Base-by-base conservation (phyloP, 2,888 invertebrate species). In the Corythucha ciliata region DNA sequence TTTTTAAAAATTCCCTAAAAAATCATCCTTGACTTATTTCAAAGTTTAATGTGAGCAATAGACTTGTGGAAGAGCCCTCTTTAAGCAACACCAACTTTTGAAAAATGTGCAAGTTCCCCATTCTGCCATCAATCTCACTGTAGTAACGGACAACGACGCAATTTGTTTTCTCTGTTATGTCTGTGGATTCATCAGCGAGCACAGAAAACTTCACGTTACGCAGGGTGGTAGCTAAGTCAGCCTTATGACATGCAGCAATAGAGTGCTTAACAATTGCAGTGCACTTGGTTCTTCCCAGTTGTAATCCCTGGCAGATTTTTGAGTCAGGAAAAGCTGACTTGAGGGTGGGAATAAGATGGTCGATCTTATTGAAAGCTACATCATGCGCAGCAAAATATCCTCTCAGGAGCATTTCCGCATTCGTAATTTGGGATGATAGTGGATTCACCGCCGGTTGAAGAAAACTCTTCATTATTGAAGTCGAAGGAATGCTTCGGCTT, bases 121-220 rank as follows among this genome's bases (percentile, higher is more conserved):
- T n/a, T n/a, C n/a, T n/a, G n/a, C n/a, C n/a, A n/a, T n/a, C n/a
- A n/a, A n/a, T n/a, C n/a, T n/a, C n/a, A 8, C 22, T 24, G 22
- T 55, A 61, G 53, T 50, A 63, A 7, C 61, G 34, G 3, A 63
- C 60, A 2, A 61, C 41, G 7, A 62, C 52, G 29, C 62, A 63
- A 1, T 57, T 25, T 2, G 48, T 52, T 52, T 62, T 55, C 3
- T 53, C 21, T 6, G 47, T 24, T 32, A 63, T 59, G 42, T 65
- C 61, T 0, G 63, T 63, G 0, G 60, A 60, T 54, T 62, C 62
- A 47, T 63, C 61, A 1, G 59, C 59, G 7, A 63, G 27, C 16
- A 64, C 55, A 27, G 60, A 58, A 56, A 62, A 65, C 58, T 58
- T 56, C 25, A 40, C 18, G 34, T 25, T 42, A 53, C 58, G 58